Percentiles rank a stretch among this genome's conserved stretches.
Evolutionary conservation across 2,888 invertebrate genomes (phyloP).

Genomic region (Luffia ferchaultella): DNA sequence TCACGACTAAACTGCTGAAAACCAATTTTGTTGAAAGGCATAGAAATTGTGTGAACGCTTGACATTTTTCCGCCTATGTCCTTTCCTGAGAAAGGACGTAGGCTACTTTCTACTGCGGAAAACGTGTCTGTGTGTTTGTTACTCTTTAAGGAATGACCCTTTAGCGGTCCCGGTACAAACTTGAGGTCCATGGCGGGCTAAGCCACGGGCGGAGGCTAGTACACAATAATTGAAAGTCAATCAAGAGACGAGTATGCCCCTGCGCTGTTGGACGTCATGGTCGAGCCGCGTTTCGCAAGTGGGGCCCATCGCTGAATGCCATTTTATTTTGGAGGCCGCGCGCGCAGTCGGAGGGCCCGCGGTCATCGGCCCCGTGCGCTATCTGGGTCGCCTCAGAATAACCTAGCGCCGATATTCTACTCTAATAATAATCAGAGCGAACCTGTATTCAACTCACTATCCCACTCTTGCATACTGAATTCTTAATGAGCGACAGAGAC

Average conservation of each 20-base stretch:
- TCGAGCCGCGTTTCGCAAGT: constrained; percentile 59
- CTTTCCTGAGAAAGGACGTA: too few species aligned
- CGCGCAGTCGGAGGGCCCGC: constrained; percentile 58
- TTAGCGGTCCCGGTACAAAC: too few species aligned
- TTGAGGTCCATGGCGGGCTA: too few species aligned
- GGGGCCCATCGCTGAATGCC: constrained; percentile 63
- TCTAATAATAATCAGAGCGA: constrained; percentile 53
- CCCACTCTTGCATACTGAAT: constrained; percentile 36
- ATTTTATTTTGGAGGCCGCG: constrained; percentile 64
- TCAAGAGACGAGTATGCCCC: constrained; percentile 24
- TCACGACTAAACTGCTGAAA: too few species aligned
- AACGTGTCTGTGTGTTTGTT: too few species aligned
- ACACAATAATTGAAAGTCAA: not conserved
- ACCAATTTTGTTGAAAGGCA: too few species aligned
- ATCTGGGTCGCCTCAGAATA: constrained; percentile 66
- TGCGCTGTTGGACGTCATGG: constrained; percentile 36
- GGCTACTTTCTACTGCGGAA: too few species aligned
- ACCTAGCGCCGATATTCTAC: constrained; percentile 62
- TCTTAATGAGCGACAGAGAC: not conserved
- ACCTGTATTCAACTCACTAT: constrained; percentile 48
- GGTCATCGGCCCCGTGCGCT: constrained; percentile 61
- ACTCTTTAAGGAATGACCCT: too few species aligned
- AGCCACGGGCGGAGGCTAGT: too few species aligned
- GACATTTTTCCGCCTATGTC: too few species aligned
- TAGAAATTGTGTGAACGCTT: too few species aligned